phyloP scores from a whole-genome alignment of 1,140 invertebrate genomes.

The Himalopsyche phryganea region DNA sequence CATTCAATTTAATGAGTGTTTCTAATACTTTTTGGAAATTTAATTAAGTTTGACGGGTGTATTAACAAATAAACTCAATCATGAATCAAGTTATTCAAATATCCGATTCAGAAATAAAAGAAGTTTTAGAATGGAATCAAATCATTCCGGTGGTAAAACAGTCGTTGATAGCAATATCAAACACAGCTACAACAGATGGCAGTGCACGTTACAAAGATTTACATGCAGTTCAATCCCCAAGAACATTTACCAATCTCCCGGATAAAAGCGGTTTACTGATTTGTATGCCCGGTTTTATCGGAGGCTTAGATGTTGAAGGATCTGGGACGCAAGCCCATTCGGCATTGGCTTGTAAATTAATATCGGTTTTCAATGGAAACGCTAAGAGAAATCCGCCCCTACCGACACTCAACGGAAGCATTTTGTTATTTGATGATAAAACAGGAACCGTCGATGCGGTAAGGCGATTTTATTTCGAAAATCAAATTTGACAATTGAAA shows the following conservation, averaged over 20 bases:
- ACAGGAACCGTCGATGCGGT: conserved; percentile 41
- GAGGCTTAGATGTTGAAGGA: conserved; percentile 28
- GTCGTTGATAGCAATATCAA: conserved; percentile 20
- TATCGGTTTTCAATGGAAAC: conserved; percentile 42
- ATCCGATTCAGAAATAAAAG: conserved; percentile 14
- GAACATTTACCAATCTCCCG: conserved; percentile 32
- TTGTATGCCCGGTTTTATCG: conserved; percentile 44
- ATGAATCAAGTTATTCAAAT: conserved; percentile 14
- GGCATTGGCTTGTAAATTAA: conserved; percentile 43
- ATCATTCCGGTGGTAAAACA: conserved; percentile 14
- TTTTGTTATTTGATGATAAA: conserved; percentile 41
- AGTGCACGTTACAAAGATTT: conserved; percentile 6
- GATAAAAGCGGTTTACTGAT: conserved; percentile 34
- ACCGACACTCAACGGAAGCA: conserved; percentile 40
- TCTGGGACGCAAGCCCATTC: conserved; percentile 18
- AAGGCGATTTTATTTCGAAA: too few species aligned
- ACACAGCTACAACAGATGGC: conserved; percentile 2
- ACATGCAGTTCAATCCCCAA: conserved; percentile 25
- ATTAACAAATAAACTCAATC: too few species aligned
- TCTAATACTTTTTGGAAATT: too few species aligned
- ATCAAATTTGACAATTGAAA: too few species aligned
- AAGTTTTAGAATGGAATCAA: conserved; percentile 18
- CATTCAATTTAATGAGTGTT: too few species aligned
- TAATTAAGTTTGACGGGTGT: too few species aligned
- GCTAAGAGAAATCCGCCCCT: conserved; percentile 33